phyloP scores from a whole-genome alignment of 2,113 vertebrate genomes.

The human (Homo sapiens) region DNA sequence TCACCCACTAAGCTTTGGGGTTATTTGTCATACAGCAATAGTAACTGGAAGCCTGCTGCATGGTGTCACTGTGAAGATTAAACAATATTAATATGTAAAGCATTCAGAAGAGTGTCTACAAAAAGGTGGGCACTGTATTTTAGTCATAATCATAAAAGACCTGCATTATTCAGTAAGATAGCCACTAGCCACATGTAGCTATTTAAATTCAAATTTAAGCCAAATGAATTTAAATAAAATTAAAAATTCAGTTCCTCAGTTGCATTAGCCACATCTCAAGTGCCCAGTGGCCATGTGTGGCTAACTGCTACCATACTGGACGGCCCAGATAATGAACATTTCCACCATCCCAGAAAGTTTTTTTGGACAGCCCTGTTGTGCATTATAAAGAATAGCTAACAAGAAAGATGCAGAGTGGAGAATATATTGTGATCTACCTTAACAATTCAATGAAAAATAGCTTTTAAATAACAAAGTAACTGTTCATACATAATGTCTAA shows the following conservation, averaged over 20 bases:
- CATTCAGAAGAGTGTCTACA: neutral
- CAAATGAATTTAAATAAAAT: neutral
- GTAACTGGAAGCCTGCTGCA: neutral
- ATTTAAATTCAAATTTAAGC: neutral
- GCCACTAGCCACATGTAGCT: neutral
- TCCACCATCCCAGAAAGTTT: neutral
- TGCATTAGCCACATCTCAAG: neutral
- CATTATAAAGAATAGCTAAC: neutral
- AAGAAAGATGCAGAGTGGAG: neutral
- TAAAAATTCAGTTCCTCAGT: neutral
- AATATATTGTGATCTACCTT: neutral
- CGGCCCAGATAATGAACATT: neutral
- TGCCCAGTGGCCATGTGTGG: neutral
- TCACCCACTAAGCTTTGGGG: neutral
- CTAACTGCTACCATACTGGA: neutral
- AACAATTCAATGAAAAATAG: slow-evolving; percentile 8
- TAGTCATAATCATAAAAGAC: neutral
- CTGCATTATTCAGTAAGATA: neutral
- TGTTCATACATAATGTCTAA: neutral
- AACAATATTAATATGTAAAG: neutral
- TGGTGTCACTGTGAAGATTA: neutral
- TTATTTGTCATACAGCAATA: neutral
- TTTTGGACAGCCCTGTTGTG: neutral
- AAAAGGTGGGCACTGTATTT: neutral
- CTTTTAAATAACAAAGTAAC: neutral